Percentiles rank a stretch among this genome's conserved stretches.
Evolutionary conservation across 1,140 invertebrate genomes (phyloP).

Genomic region (Hypsibius dujardini): DNA sequence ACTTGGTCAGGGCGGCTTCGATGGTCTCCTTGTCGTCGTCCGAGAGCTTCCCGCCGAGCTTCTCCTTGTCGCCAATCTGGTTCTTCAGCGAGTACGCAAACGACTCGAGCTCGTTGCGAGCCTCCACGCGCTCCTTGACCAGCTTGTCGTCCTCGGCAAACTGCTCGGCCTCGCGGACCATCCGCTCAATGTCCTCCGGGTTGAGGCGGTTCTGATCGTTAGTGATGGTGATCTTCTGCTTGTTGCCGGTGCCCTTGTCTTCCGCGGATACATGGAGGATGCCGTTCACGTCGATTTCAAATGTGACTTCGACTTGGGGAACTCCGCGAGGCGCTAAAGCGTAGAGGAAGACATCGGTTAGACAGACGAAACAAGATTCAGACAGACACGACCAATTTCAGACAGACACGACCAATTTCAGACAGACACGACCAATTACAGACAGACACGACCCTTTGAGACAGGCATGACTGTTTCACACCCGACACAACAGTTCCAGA

Average conservation of each 20-base stretch:
- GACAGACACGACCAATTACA: too few species aligned
- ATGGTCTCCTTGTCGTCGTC: conserved; percentile 87
- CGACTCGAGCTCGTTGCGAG: conserved; percentile 68
- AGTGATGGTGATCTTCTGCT: conserved; percentile 95
- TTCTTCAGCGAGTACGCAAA: conserved; percentile 97
- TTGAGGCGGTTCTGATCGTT: conserved; percentile 92
- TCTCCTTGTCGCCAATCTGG: conserved; percentile 90
- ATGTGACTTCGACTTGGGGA: conserved; percentile 66
- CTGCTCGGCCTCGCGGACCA: conserved; percentile 96
- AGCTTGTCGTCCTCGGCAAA: conserved; percentile 97
- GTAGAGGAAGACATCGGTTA: neutral
- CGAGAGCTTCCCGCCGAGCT: conserved; percentile 74
- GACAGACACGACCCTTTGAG: too few species aligned
- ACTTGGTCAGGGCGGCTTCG: conserved; percentile 79
- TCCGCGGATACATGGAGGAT: conserved; percentile 85
- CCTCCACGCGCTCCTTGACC: conserved; percentile 86
- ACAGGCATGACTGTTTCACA: too few species aligned
- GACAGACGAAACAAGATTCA: too few species aligned
- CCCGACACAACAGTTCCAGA: too few species aligned
- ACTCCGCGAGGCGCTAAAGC: conserved; percentile 31
- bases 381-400: too few species aligned
- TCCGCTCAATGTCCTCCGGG: conserved; percentile 91
- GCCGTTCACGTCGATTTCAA: conserved; percentile 97
- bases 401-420: too few species aligned
- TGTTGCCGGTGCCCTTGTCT: conserved; percentile 93